phyloP scores from a whole-genome alignment of 2,797 vertebrate species.

The Chrosomus eos region DNA sequence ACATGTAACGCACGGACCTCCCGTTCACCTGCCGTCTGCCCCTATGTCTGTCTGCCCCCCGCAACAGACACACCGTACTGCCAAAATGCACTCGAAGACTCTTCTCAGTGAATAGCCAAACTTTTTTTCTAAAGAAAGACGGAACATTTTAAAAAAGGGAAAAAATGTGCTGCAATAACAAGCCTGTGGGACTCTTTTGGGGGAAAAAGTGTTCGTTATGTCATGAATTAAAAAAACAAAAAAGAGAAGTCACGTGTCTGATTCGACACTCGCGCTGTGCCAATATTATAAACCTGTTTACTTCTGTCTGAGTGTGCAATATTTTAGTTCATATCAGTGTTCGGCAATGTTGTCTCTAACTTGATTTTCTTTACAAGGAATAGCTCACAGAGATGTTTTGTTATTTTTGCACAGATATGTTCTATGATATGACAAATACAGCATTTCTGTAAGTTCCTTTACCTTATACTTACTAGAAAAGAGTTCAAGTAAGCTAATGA shows the following conservation, averaged over 20 bases:
- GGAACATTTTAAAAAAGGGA: conserved; percentile 61
- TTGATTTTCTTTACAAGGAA: conserved; percentile 68
- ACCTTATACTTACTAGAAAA: conserved; percentile 24
- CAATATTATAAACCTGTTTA: conserved; percentile 75
- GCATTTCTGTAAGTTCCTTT: conserved; percentile 36
- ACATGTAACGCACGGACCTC: conserved; percentile 51
- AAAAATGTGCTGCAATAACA: conserved; percentile 78
- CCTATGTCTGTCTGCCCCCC: conserved; percentile 64
- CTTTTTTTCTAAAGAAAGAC: conserved; percentile 70
- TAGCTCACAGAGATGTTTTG: conserved; percentile 43
- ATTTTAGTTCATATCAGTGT: conserved; percentile 71
- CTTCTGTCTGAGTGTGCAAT: conserved; percentile 79
- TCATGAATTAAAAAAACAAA: conserved; percentile 43
- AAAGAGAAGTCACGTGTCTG: conserved; percentile 53
- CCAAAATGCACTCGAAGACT: conserved; percentile 70
- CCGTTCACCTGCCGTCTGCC: conserved; percentile 71
- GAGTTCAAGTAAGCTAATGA: conserved; percentile 25
- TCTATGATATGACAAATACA: conserved; percentile 34
- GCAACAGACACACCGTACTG: conserved; percentile 60
- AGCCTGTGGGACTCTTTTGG: conserved; percentile 67
- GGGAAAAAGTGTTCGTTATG: conserved; percentile 50
- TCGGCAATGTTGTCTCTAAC: conserved; percentile 71
- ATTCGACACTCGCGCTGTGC: conserved; percentile 72
- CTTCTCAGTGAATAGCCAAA: conserved; percentile 65
- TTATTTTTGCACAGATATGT: conserved; percentile 55